Conservation (phyloP, 2,797 vertebrate genomes). For the Peromyscus attwateri region DNA sequence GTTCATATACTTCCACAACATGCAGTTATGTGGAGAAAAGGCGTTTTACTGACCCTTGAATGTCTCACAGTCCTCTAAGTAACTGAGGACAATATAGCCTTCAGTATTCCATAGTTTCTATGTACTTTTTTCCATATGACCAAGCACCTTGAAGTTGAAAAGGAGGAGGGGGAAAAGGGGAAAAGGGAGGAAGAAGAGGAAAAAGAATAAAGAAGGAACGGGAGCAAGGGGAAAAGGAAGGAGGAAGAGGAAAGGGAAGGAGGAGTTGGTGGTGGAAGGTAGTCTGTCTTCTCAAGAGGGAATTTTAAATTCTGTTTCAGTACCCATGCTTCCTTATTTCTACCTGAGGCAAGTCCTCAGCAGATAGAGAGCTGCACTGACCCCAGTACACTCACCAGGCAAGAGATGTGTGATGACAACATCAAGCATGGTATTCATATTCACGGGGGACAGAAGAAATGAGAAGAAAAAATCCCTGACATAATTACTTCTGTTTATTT, state of each 20-base stretch:
- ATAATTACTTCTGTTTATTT: neutral
- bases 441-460: neutral
- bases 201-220: neutral
- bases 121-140: slow-evolving; percentile 6
- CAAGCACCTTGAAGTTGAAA: neutral
- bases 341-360: neutral
- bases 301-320: neutral
- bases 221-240: neutral
- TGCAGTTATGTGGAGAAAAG: neutral
- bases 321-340: neutral
- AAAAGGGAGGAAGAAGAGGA: neutral
- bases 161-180: fast-evolving
- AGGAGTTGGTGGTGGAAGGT: neutral
- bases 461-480: neutral
- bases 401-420: neutral
- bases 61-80: neutral
- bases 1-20: neutral
- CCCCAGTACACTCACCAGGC: neutral
- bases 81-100: neutral
- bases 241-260: fast-evolving
- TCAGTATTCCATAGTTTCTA: neutral
- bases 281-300: slow-evolving; percentile 1
- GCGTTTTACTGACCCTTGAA: neutral
- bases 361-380: neutral
- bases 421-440: neutral